Evolutionary conservation across 2,888 invertebrate genomes (phyloP).

Genomic region (Endotricha flammealis): DNA sequence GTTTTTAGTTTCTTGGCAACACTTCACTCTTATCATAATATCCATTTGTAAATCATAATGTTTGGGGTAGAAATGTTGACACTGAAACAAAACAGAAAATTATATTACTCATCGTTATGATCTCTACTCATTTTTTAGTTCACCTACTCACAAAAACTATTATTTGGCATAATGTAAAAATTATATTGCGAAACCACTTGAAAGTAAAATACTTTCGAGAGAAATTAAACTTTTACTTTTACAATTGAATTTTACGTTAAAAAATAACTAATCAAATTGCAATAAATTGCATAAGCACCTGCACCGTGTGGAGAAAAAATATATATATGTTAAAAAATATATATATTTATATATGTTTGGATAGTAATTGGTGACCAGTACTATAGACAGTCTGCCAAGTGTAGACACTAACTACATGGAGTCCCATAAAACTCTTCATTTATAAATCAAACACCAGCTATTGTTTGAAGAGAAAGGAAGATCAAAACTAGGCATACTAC

Average conservation of each 20-base stretch:
- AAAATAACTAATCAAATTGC: no score
- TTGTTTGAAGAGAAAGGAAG: conserved; percentile 60
- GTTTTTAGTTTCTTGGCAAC: conserved; percentile 78
- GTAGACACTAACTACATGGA: conserved; percentile 1
- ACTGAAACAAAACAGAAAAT: conserved; percentile 64
- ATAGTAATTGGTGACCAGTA: no score
- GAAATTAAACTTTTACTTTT: conserved; percentile 27
- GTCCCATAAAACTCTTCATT: conserved; percentile 44
- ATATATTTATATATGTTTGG: no score
- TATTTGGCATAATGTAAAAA: conserved; percentile 12
- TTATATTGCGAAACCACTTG: conserved; percentile 22
- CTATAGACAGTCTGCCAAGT: neutral
- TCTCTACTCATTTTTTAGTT: no score
- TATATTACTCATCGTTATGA: neutral
- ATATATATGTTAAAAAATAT: no score
- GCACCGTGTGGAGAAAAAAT: no score
- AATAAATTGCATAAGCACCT: no score
- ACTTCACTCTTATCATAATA: conserved; percentile 79
- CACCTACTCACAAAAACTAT: neutral
- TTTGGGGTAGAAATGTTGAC: conserved; percentile 78
- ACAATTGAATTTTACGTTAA: no score
- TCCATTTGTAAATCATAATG: conserved; percentile 79
- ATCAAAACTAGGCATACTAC: conserved; percentile 26
- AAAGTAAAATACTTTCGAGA: conserved; percentile 27
- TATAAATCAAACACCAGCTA: conserved; percentile 29